These are phyloP conservation scores for Acleris emargana DNA, from an alignment of 2,888 invertebrate genomes.

Conservation along the genomic window DNA sequence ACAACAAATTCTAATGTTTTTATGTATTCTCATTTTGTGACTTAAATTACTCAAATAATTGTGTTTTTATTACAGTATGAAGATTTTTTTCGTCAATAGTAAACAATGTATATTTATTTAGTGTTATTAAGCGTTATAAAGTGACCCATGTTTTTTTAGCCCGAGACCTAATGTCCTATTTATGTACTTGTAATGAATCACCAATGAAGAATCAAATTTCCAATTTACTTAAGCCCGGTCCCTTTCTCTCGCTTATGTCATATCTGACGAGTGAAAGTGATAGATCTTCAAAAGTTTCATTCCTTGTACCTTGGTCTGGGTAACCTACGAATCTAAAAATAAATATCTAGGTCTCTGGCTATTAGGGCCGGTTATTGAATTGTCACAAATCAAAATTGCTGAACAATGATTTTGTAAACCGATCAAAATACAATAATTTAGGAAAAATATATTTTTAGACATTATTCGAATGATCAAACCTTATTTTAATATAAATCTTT, in stretches of 20 bases:
- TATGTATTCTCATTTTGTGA: not conserved
- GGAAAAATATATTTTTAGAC: conserved; percentile 63
- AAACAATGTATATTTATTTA: conserved; percentile 6
- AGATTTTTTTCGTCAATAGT: not conserved
- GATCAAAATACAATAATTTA: conserved; percentile 51
- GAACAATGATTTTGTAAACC: conserved; percentile 2
- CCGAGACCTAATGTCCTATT: not conserved
- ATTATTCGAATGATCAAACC: conserved; percentile 54
- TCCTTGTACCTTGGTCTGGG: no score
- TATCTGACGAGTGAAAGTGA: no score
- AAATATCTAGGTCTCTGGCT: no score
- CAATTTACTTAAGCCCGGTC: no score
- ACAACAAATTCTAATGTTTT: conserved; percentile 6
- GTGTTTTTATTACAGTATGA: not conserved
- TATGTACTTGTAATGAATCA: not conserved
- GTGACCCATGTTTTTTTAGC: not conserved
- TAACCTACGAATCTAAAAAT: no score
- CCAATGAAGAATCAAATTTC: no score
- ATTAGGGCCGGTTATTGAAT: not conserved
- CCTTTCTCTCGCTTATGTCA: no score
- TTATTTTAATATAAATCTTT: conserved; percentile 57
- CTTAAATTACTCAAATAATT: not conserved
- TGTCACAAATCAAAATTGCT: conserved; percentile 10
- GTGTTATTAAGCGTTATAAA: not conserved
- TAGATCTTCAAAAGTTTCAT: no score